phyloP scores from a whole-genome alignment of 2,113 vertebrate species.

The Sialia sialis region DNA sequence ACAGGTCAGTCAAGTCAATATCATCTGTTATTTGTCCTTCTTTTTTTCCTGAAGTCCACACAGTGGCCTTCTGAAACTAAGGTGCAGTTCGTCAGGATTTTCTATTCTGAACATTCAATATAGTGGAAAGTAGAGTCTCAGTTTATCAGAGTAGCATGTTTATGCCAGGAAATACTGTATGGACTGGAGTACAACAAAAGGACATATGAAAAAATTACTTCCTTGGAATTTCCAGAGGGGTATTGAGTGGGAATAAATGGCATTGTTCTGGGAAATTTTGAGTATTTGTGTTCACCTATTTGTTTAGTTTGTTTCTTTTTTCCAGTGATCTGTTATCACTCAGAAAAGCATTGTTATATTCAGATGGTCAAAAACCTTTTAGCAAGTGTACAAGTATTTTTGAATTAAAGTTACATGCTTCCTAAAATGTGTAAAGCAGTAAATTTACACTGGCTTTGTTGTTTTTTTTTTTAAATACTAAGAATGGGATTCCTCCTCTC shows the following conservation, averaged over 20 bases:
- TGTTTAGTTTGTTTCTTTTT: neutral
- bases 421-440: neutral
- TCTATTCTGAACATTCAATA: neutral
- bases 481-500: neutral
- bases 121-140: neutral
- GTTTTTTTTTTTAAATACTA: neutral
- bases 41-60: neutral
- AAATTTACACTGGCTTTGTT: neutral
- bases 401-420: neutral
- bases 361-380: neutral
- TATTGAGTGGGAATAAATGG: neutral
- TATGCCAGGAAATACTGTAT: neutral
- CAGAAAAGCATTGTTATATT: neutral
- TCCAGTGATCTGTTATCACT: neutral
- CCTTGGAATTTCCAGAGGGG: neutral
- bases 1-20: neutral
- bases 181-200: neutral
- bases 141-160: neutral
- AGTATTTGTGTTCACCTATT: neutral
- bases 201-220: neutral
- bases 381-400: neutral
- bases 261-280: neutral
- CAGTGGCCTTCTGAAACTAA: neutral
- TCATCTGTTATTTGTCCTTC: neutral
- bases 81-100: neutral